Conservation (phyloP, 2,797 vertebrate species). For the Anguilla megastoma region DNA sequence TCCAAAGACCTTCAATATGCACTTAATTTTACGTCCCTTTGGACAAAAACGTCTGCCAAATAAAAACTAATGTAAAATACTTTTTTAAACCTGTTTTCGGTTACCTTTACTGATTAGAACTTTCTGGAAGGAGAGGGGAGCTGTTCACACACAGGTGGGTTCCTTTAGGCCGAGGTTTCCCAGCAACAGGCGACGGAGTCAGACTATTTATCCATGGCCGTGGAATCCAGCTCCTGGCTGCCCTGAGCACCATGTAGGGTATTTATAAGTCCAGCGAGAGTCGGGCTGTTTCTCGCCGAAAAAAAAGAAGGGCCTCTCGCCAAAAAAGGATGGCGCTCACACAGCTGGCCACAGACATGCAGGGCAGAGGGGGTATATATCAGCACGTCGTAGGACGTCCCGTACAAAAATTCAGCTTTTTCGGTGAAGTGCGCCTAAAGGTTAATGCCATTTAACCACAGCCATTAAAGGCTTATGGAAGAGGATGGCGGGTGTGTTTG, state of each 20-base stretch:
- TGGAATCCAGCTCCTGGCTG: background rate
- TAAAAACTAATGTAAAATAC: background rate
- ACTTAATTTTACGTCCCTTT: too few relatives aligned
- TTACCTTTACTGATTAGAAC: background rate
- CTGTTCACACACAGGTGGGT: background rate
- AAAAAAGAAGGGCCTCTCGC: background rate
- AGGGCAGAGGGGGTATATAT: too few relatives aligned
- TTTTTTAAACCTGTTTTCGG: background rate
- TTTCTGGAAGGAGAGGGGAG: background rate
- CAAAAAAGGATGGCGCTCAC: background rate
- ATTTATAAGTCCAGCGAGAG: background rate
- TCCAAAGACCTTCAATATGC: too few relatives aligned
- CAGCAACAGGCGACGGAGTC: background rate
- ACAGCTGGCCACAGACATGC: too few relatives aligned
- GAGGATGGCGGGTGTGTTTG: background rate
- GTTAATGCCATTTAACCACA: background rate
- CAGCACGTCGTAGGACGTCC: too few relatives aligned
- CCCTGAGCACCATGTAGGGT: background rate
- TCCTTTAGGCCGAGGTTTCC: too few relatives aligned
- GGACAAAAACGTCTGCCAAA: too few relatives aligned
- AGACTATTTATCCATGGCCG: background rate
- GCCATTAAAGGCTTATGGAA: too few relatives aligned
- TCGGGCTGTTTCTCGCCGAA: background rate
- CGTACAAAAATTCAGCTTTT: too few relatives aligned
- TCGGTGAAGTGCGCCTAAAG: too few relatives aligned